These are phyloP conservation scores for Podiceps cristatus DNA, from an alignment of 2,113 vertebrate genomes.

Conservation along the genomic window DNA sequence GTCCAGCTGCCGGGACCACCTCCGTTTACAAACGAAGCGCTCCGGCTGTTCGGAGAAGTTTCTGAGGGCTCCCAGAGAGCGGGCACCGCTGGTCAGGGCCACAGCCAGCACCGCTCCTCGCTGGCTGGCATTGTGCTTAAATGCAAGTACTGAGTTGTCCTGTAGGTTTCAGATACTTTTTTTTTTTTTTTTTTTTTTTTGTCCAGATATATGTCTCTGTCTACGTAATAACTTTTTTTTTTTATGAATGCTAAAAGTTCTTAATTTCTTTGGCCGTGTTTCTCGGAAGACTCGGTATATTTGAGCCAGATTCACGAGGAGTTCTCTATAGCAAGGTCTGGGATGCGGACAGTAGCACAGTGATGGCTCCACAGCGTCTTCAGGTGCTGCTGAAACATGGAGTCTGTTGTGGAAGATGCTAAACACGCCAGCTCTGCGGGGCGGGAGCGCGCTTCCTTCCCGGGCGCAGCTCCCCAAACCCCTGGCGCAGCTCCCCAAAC, in stretches of 20 bases:
- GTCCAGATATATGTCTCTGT: fast-evolving
- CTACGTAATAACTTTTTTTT: not conserved
- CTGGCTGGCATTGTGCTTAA: not conserved
- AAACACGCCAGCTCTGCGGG: fast-evolving
- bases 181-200: too few species aligned
- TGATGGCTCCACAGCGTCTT: not conserved
- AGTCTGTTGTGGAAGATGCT: not conserved
- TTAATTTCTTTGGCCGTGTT: not conserved
- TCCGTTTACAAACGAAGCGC: not conserved
- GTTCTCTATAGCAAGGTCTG: not conserved
- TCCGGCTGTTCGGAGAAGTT: not conserved
- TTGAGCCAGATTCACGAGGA: fast-evolving
- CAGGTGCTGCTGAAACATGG: fast-evolving
- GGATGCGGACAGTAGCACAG: not conserved
- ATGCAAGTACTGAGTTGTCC: not conserved
- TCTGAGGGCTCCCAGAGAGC: not conserved
- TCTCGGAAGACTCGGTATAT: fast-evolving
- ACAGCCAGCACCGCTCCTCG: not conserved
- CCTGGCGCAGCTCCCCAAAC: not conserved
- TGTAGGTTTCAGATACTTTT: not conserved
- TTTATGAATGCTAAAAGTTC: not conserved
- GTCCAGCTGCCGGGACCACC: not conserved
- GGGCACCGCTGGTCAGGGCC: not conserved
- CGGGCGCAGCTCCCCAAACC: too few species aligned
- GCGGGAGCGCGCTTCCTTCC: not conserved